Evolutionary conservation across 2,797 vertebrate species (phyloP), one percentile per base, ranked within the genome.

Genomic region (Zenarchopterus dispar): DNA sequence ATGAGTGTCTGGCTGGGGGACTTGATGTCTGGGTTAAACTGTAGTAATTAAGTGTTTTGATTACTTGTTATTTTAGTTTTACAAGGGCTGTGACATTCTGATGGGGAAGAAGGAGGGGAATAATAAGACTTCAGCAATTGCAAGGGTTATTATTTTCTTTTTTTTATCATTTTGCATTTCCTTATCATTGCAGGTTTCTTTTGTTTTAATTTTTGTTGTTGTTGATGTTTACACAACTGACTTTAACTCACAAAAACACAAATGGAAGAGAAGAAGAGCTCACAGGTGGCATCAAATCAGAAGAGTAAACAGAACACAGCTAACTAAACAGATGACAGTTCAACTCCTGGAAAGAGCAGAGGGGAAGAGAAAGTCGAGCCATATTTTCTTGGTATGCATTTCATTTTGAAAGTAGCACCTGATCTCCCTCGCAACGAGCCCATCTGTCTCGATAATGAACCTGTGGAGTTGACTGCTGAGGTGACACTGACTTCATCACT

Each of bases 391-490:
- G 15, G 49, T 60, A 9, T 26, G 24, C 36, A 21, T 67, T 60
- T 41, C 45, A 18, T 58, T 70, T 56, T 61, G 36, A 54, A 62
- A 64, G 43, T 52, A 22, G 63, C 70, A 23, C 65, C 69, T 71
- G 66, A 61, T 60, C 65, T 51, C 47, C 41, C 68, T 28, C 56
- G 75, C 80, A 77, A 26, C 49, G 13, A 61, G 67, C 70, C 84
- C 86, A 84, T 88, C 88, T 88, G 85, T 87, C 75, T 60, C 18
- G 81, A 86, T 81, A 87, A 88, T 86, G 73, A 88, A 87, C 85
- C 84, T 48, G 81, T 68, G 63, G 84, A 44, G 87, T 17, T 6
- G 62, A 77, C 88, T 16, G 81, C 86, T 81, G 87, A 84, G 87
- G 84, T 74, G 88, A 77, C 73, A 75, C 68, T 19, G 78, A 85